Percentiles rank a stretch among this genome's conserved stretches.
Conservation (phyloP, 2,113 vertebrate genomes). For the Erpornis zantholeuca region DNA sequence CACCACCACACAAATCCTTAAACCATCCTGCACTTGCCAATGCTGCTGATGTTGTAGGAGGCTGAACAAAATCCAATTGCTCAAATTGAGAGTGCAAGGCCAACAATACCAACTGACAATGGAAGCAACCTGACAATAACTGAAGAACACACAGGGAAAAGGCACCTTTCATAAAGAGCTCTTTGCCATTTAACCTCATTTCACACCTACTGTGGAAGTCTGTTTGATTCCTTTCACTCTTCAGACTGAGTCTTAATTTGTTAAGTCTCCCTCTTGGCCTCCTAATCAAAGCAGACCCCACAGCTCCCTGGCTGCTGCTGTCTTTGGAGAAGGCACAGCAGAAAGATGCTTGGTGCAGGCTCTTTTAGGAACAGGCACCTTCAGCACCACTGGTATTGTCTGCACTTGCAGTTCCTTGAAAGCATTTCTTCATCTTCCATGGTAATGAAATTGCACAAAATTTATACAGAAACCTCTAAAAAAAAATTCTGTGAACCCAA, state of each 20-base stretch:
- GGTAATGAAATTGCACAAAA: neutral
- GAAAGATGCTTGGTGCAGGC: neutral
- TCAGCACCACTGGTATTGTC: neutral
- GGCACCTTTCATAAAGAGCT: neutral
- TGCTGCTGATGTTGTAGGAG: neutral
- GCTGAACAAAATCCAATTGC: neutral
- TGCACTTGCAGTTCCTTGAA: neutral
- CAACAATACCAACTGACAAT: neutral
- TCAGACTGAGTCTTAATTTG: neutral
- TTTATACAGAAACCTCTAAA: neutral
- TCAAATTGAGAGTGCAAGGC: neutral
- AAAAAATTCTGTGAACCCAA: neutral
- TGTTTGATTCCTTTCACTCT: neutral
- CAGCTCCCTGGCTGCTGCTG: neutral
- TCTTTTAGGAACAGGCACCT: neutral
- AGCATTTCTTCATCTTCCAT: neutral
- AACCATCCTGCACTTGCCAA: neutral
- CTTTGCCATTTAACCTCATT: constrained; percentile 9
- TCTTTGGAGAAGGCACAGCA: neutral
- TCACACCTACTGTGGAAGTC: neutral
- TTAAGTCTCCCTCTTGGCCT: neutral
- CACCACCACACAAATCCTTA: neutral
- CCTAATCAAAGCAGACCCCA: neutral
- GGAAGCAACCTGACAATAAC: neutral
- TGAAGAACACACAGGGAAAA: neutral